Percentiles rank a stretch among this genome's conserved stretches.
Evolutionary conservation across 2,113 vertebrate species (phyloP).

Genomic region (Dryoscopus gambensis): DNA sequence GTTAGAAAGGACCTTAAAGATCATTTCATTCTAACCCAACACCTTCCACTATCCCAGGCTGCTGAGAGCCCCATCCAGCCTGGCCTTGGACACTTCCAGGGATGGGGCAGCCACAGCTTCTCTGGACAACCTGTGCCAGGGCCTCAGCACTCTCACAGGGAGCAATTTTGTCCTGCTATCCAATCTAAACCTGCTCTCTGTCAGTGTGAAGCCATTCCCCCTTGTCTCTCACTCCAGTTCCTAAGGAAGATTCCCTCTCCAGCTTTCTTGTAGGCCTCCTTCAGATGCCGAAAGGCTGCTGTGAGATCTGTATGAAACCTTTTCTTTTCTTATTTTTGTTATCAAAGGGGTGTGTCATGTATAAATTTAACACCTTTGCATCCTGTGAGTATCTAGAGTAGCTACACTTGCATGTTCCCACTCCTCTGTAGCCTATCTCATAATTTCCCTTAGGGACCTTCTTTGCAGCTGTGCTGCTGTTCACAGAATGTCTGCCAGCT

Average conservation of each 20-base stretch:
- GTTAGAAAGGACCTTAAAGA: background rate
- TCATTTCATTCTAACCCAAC: background rate
- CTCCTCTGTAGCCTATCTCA: background rate
- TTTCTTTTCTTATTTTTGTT: background rate
- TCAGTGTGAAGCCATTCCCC: background rate
- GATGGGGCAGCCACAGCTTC: background rate
- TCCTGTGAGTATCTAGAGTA: background rate
- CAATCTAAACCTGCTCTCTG: background rate
- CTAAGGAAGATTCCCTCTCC: background rate
- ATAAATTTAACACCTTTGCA: background rate
- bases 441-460: background rate
- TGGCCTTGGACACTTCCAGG: background rate
- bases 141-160: background rate
- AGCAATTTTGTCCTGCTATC: background rate
- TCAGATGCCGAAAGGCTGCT: background rate
- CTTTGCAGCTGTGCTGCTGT: background rate
- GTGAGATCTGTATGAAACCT: background rate
- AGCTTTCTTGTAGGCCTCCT: background rate
- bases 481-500: background rate
- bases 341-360: background rate
- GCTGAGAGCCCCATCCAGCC: background rate
- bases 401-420: background rate
- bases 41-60: accelerated
- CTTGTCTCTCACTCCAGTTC: background rate
- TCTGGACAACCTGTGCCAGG: background rate